A percentile compares a stretch with the other conserved stretches of the same genome.
phyloP scores from a whole-genome alignment of 2,113 vertebrate genomes.

The Alligator mississippiensis region DNA sequence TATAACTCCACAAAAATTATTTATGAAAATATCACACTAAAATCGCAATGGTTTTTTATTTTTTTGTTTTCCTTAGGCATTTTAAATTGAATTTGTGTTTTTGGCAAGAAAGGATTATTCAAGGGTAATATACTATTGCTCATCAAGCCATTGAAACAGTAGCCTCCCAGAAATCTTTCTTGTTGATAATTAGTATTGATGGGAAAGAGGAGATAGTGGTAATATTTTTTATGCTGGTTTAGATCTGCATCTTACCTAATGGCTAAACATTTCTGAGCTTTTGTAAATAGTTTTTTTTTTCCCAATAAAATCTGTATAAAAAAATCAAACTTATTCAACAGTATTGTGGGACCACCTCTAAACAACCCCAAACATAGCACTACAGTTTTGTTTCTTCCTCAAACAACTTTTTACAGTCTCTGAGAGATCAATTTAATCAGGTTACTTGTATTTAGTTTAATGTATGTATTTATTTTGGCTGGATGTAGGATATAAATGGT shows the following conservation, averaged over 20 bases:
- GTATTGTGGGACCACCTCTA: neutral
- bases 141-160: neutral
- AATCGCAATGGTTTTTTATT: neutral
- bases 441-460: slow-evolving; percentile 6
- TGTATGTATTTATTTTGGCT: slow-evolving; percentile 5
- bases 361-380: neutral
- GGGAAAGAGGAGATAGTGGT: neutral
- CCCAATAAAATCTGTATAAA: neutral
- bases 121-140: neutral
- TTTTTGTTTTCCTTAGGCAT: neutral
- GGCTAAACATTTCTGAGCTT: neutral
- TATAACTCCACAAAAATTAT: neutral
- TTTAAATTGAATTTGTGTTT: neutral
- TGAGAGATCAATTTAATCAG: neutral
- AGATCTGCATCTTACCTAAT: fast-evolving
- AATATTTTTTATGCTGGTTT: neutral
- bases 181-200: too few species aligned
- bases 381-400: neutral
- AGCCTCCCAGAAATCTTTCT: neutral
- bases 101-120: neutral
- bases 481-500: slow-evolving; percentile 5
- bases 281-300: neutral
- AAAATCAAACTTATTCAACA: neutral
- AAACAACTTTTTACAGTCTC: slow-evolving; percentile 8
- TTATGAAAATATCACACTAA: neutral